Conservation (phyloP, 2,113 vertebrate species). For the Salvator merianae region DNA sequence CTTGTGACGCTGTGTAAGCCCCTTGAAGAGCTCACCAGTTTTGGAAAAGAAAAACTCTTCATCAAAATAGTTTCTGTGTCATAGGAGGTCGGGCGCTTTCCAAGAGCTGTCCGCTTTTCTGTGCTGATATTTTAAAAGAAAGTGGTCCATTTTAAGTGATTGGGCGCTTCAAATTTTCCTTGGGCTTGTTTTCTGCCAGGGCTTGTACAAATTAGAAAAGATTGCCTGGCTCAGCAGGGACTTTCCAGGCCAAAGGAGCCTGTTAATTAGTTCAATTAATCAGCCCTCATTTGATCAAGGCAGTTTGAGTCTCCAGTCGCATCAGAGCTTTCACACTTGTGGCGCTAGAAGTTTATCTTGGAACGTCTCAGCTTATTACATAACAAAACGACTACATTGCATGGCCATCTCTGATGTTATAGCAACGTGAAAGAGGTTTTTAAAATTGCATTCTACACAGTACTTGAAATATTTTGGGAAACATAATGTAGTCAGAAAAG, state of each 20-base stretch:
- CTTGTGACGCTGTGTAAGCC: neutral
- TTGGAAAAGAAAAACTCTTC: neutral
- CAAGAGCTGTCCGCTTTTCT: neutral
- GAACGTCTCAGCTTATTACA: neutral
- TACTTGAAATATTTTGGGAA: neutral
- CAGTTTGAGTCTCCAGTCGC: neutral
- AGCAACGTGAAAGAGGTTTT: neutral
- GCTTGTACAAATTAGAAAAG: neutral
- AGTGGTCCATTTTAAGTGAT: neutral
- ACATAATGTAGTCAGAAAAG: neutral
- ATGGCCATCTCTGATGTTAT: no score
- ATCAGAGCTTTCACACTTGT: neutral
- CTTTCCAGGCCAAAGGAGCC: neutral
- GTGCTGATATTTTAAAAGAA: neutral
- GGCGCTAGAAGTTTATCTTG: neutral
- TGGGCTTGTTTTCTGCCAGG: neutral
- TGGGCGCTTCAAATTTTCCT: no score
- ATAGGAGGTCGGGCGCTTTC: neutral
- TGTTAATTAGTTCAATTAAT: neutral
- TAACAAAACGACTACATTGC: neutral
- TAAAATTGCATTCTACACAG: neutral
- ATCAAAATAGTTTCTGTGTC: slow-evolving; percentile 24
- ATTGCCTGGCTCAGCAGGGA: neutral
- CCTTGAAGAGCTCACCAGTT: neutral
- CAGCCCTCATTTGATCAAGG: neutral